Conservation (phyloP, 2,888 invertebrate species). For the Thera obeliscata region DNA sequence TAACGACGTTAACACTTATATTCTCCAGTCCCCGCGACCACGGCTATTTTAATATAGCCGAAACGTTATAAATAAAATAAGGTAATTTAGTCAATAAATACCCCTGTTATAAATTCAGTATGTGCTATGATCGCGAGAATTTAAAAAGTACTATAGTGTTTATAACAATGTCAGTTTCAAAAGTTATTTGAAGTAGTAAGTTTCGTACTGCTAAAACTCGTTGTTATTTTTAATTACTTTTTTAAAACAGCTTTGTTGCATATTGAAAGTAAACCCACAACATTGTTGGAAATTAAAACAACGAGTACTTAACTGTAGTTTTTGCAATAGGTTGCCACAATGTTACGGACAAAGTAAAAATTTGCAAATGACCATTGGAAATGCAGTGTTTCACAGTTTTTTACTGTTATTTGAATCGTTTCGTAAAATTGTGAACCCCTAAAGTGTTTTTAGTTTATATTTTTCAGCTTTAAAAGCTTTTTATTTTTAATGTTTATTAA, state of each 20-base stretch:
- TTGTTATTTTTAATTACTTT: constrained; percentile 2
- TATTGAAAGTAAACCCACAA: constrained; percentile 19
- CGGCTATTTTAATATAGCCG: too few relatives aligned
- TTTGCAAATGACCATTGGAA: constrained; percentile 28
- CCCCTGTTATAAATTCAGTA: too few relatives aligned
- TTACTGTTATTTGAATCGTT: constrained; percentile 35
- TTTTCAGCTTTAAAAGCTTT: constrained; percentile 27
- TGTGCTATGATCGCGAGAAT: too few relatives aligned
- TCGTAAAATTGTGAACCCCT: constrained; percentile 38
- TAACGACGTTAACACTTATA: too few relatives aligned
- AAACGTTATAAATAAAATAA: too few relatives aligned
- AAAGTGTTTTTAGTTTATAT: constrained; percentile 29
- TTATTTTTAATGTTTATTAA: constrained; percentile 27
- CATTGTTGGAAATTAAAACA: constrained; percentile 18
- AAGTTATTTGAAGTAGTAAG: too few relatives aligned
- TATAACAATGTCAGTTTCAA: too few relatives aligned
- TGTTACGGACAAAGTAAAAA: constrained; percentile 29
- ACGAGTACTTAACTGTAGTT: constrained; percentile 22
- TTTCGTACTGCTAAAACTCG: neutral
- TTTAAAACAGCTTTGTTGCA: constrained; percentile 1
- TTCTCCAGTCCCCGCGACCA: too few relatives aligned
- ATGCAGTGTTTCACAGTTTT: constrained; percentile 21
- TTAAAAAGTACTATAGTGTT: too few relatives aligned
- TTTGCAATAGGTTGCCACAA: constrained; percentile 30
- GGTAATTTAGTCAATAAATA: too few relatives aligned